Percentiles rank a stretch among this genome's conserved stretches.
These are phyloP conservation scores for Nannospalax galili DNA, from an alignment of 2,113 vertebrate genomes.

Conservation along the genomic window DNA sequence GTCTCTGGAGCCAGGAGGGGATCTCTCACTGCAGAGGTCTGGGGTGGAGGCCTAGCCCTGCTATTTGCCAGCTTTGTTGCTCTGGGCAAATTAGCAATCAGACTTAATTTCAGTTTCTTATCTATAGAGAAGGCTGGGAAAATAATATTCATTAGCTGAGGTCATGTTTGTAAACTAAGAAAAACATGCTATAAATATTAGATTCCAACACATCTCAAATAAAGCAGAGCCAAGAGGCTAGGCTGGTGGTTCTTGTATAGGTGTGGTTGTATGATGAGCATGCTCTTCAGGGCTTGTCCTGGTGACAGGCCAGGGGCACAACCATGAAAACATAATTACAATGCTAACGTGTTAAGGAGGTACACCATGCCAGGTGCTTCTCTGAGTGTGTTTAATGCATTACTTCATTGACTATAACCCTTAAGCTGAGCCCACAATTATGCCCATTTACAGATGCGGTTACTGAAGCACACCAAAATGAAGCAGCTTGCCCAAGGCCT, in stretches of 20 bases:
- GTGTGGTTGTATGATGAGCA: not conserved
- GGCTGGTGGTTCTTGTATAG: conserved; percentile 53
- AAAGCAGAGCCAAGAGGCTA: conserved; percentile 39
- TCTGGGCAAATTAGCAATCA: conserved; percentile 50
- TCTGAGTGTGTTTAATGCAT: conserved; percentile 30
- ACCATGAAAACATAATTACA: conserved; percentile 5
- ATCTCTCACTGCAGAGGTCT: not conserved
- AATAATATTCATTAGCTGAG: conserved; percentile 61
- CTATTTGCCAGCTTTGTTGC: not conserved
- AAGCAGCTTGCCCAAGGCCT: not conserved
- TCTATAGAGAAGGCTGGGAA: conserved; percentile 41
- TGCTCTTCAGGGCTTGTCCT: not conserved
- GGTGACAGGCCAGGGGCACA: not conserved
- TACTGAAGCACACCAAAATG: conserved; percentile 17
- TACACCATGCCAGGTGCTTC: not conserved
- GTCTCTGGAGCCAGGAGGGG: no score
- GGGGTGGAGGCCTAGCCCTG: not conserved
- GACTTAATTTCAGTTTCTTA: conserved; percentile 52
- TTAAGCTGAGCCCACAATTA: conserved; percentile 27
- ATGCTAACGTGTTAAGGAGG: conserved; percentile 5
- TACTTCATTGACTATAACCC: conserved; percentile 28
- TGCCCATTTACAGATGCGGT: conserved; percentile 22
- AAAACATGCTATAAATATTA: conserved; percentile 50
- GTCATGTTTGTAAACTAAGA: conserved; percentile 64
- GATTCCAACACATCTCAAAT: conserved; percentile 73